Percentiles rank a stretch among this genome's conserved stretches.
phyloP scores from a whole-genome alignment of 2,888 invertebrate species.

The Yponomeuta cagnagella region DNA sequence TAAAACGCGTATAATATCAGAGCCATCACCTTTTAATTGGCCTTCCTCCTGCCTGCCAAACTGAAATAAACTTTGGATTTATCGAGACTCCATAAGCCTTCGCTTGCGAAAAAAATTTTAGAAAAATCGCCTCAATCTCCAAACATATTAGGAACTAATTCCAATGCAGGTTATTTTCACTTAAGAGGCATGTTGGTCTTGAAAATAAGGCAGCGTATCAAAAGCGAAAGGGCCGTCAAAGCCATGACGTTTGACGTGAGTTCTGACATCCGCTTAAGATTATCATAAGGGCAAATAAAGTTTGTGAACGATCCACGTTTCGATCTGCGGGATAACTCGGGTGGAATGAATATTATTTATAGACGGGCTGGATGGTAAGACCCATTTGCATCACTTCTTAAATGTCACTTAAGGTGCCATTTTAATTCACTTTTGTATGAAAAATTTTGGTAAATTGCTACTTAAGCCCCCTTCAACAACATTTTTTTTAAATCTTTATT shows the following conservation, averaged over 20 bases:
- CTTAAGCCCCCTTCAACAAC: too few relatives aligned
- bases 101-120: constrained; percentile 23
- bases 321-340: constrained; percentile 9
- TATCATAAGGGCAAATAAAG: constrained; percentile 66
- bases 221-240: constrained; percentile 65
- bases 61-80: constrained; percentile 24
- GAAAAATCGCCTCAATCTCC: constrained; percentile 20
- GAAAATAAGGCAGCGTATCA: constrained; percentile 62
- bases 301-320: constrained; percentile 42
- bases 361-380: neutral
- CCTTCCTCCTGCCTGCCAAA: constrained; percentile 48
- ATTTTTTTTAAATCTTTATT: too few relatives aligned
- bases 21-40: constrained; percentile 67
- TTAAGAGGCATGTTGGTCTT: constrained; percentile 47
- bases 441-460: neutral
- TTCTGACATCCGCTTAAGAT: constrained; percentile 61
- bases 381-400: neutral
- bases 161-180: constrained; percentile 19
- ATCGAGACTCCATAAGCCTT: constrained; percentile 25
- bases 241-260: constrained; percentile 74
- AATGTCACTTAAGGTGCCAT: neutral
- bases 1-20: constrained; percentile 64
- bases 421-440: neutral
- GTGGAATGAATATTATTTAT: constrained; percentile 5
- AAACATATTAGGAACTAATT: constrained; percentile 26